These are phyloP conservation scores for Aphidoletes aphidimyza DNA, from an alignment of 2,888 invertebrate species.

Conservation along the genomic window DNA sequence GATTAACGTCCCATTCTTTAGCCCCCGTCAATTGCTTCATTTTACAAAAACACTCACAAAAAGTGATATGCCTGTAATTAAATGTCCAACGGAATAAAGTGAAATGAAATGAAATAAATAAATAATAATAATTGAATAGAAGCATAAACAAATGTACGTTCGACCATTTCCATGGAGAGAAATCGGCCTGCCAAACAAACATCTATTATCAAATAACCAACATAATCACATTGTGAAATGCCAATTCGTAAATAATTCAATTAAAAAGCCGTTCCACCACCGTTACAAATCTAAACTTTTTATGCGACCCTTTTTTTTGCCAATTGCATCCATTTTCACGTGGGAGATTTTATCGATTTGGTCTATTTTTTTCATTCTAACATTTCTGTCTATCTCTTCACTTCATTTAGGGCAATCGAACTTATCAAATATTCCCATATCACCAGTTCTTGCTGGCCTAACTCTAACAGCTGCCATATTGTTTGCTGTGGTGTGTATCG, in stretches of 20 bases:
- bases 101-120: not conserved
- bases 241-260: slow-evolving; percentile 20
- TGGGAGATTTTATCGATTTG: not conserved
- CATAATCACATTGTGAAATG: no score
- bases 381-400: slow-evolving; percentile 5
- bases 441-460: slow-evolving; percentile 80
- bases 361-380: not conserved
- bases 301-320: not conserved
- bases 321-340: not conserved
- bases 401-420: slow-evolving; percentile 70
- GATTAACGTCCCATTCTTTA: not conserved
- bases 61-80: slow-evolving; percentile 18
- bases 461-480: slow-evolving; percentile 81
- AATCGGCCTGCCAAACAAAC: no score
- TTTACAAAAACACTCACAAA: not conserved
- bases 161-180: no score
- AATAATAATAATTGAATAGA: no score
- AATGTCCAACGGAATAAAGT: not conserved
- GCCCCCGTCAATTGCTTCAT: not conserved
- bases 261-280: not conserved
- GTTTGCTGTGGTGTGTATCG: slow-evolving; percentile 80
- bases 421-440: slow-evolving; percentile 74
- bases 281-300: not conserved
- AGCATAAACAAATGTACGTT: not conserved
- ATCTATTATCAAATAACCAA: no score